A percentile compares a stretch with the other conserved stretches of the same genome.
Evolutionary conservation across 2,797 vertebrate species (phyloP).

Genomic region (Enteromius radiatus): DNA sequence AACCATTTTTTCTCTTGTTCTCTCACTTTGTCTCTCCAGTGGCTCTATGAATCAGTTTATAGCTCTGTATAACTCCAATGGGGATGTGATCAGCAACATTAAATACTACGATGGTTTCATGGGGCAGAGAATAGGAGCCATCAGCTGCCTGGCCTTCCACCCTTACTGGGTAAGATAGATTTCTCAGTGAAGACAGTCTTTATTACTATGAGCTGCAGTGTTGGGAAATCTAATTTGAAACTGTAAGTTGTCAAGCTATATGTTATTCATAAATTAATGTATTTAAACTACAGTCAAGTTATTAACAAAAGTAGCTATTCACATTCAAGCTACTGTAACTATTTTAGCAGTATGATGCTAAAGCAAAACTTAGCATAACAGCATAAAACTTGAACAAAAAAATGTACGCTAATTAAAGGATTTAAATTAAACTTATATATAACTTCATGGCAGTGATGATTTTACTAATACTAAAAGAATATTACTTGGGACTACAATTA

Average conservation of each 20-base stretch:
- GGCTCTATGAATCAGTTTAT: constrained; percentile 99
- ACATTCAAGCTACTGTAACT: not conserved
- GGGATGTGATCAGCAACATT: constrained; percentile 96
- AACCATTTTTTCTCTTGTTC: not conserved
- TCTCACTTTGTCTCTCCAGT: constrained; percentile 67
- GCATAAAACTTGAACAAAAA: not conserved
- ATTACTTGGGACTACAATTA: not conserved
- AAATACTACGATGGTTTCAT: constrained; percentile 99
- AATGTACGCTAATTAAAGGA: not conserved
- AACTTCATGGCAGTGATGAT: not conserved
- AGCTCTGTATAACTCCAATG: constrained; percentile 89
- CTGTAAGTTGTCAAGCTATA: not conserved
- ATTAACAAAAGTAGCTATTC: not conserved
- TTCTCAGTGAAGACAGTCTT: not conserved
- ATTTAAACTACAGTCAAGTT: not conserved
- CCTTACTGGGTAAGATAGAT: constrained; percentile 88
- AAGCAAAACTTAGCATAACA: not conserved
- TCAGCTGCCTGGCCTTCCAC: constrained; percentile 98
- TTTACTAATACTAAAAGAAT: not conserved
- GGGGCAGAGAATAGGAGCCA: constrained; percentile 96
- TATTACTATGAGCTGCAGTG: constrained; percentile 3
- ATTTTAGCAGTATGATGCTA: not conserved
- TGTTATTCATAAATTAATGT: not conserved
- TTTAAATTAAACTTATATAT: not conserved
- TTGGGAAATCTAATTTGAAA: not conserved